Evolutionary conservation across 2,888 invertebrate species (phyloP), one percentile per base, ranked within the genome.

Genomic region (Hirtodrosophila cameraria): DNA sequence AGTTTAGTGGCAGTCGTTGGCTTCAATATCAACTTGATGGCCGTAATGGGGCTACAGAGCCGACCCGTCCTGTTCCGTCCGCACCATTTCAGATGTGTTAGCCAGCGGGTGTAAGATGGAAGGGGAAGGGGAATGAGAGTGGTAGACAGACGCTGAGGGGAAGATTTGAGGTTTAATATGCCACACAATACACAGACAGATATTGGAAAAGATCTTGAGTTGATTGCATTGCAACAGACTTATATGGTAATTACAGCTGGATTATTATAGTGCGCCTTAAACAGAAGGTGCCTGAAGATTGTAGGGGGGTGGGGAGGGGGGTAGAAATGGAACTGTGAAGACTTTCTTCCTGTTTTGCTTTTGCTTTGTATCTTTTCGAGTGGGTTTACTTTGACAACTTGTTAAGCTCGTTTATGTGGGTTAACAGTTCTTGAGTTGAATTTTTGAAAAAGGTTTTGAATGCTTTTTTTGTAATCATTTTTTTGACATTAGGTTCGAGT

Each of bases 401-500:
- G 72, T 65, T 70, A 45, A 54, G 58, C 58, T 42, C 48, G 77
- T 59, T 62, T 68, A 84, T 75, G 82, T 85, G 85, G 82, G 81
- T 82, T 81, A 84, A 85, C 66, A 82, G 74, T 82, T 74, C 82
- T 76, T 82, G 66, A 63, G 61, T 54, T n/a, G n/a, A n/a, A n/a
- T n/a, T n/a, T n/a, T n/a, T n/a, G n/a, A n/a, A n/a, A n/a, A n/a
- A n/a, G n/a, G n/a, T n/a, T n/a, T n/a, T n/a, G n/a, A 28, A 28
- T 4, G 0, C n/a, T 7, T 13, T 41, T 18, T 31, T 28, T 36
- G 7, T 31, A 9, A 31, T 33, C 7, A 3, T 42, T 33, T 42
- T 52, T 41, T 18, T 8, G 12, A 11, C 31, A 27, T 36, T 48
- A n/a, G 38, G 38, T 12, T 48, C 30, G 42, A 49, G 15, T 36